A percentile compares a stretch with the other conserved stretches of the same genome.
Evolutionary conservation across 2,113 vertebrate genomes (phyloP).

Genomic region (Typhlomys cinereus): DNA sequence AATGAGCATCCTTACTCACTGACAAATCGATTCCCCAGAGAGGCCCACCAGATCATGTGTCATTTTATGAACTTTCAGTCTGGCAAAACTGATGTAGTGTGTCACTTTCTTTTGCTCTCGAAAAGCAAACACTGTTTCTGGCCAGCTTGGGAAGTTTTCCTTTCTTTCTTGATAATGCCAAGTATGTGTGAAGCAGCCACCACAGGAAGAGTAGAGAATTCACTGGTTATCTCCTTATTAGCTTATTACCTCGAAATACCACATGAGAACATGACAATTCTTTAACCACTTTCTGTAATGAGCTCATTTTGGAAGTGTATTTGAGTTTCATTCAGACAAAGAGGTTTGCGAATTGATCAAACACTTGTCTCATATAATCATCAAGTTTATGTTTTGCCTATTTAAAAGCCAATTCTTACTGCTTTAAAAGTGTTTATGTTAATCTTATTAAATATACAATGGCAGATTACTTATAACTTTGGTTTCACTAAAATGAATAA

Average conservation of each 20-base stretch:
- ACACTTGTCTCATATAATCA: slow-evolving; percentile 20
- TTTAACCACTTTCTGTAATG: slow-evolving; percentile 11
- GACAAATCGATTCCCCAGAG: slow-evolving; percentile 77
- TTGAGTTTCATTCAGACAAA: slow-evolving; percentile 53
- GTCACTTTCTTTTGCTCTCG: slow-evolving; percentile 21
- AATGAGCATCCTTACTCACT: slow-evolving; percentile 63
- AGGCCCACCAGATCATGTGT: slow-evolving; percentile 62
- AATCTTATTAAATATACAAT: slow-evolving; percentile 33
- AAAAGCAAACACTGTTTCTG: slow-evolving; percentile 41
- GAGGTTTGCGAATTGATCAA: slow-evolving; percentile 53
- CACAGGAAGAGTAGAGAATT: slow-evolving; percentile 33
- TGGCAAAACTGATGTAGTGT: slow-evolving; percentile 39
- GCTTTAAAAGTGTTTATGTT: slow-evolving; percentile 30
- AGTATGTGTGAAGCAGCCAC: not conserved
- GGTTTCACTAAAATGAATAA: slow-evolving; percentile 42
- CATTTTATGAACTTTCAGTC: slow-evolving; percentile 71
- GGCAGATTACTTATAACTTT: slow-evolving; percentile 21
- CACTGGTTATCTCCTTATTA: not conserved
- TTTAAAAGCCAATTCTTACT: slow-evolving; percentile 45
- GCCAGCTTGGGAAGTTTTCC: not conserved
- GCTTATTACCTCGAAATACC: not conserved
- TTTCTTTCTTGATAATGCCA: slow-evolving; percentile 36
- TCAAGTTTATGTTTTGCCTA: slow-evolving; percentile 46
- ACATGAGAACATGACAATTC: slow-evolving; percentile 1
- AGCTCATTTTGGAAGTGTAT: slow-evolving; percentile 39